phyloP scores from a whole-genome alignment of 2,888 invertebrate genomes.

The Eupithecia dodoneata region DNA sequence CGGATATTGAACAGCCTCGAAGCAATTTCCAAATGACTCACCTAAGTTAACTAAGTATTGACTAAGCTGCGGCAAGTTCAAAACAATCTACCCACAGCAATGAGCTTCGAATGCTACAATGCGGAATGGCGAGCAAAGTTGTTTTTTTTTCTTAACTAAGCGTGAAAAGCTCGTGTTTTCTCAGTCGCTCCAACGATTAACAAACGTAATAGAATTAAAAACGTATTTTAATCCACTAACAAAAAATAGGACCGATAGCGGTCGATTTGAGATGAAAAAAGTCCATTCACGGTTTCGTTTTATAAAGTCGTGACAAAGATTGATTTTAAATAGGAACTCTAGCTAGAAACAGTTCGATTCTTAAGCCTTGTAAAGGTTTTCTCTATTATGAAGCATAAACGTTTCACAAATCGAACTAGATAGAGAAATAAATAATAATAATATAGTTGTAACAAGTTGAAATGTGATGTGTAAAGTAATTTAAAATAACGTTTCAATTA shows the following conservation, averaged over 20 bases:
- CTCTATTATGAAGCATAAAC: not conserved
- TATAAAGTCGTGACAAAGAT: not conserved
- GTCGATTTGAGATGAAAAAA: not conserved
- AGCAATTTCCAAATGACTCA: conserved; percentile 71
- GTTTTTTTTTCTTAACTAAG: not conserved
- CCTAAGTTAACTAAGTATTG: conserved; percentile 22
- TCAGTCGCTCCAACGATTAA: not conserved
- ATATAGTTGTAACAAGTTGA: not conserved
- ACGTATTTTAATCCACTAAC: not conserved
- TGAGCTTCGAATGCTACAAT: conserved; percentile 29
- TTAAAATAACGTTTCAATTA: not conserved
- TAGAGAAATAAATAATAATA: not conserved
- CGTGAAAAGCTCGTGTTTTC: not conserved
- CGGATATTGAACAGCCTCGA: conserved; percentile 73
- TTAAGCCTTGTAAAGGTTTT: not conserved
- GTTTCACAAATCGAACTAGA: not conserved
- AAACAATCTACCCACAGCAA: conserved; percentile 49
- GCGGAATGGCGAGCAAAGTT: conserved; percentile 9
- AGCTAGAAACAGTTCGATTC: not conserved
- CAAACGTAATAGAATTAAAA: conserved; percentile 7
- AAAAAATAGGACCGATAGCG: not conserved
- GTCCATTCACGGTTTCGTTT: not conserved
- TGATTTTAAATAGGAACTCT: not conserved
- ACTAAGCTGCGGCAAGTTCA: conserved; percentile 28
- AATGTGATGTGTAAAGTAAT: not conserved